Base-by-base conservation (phyloP, 1,140 invertebrate species). In the Calliphora vicina region DNA sequence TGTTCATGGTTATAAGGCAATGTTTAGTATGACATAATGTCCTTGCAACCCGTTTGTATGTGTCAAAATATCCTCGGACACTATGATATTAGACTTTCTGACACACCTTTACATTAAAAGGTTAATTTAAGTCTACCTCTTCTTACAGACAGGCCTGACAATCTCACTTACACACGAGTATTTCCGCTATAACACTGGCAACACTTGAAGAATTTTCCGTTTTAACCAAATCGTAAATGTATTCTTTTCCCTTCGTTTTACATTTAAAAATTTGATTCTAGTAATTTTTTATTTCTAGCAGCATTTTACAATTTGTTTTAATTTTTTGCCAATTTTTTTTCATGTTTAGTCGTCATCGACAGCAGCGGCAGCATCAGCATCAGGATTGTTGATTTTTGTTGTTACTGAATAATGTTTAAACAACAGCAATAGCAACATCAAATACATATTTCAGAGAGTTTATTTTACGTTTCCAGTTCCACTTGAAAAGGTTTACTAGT, bases 401-500 rank as follows among this genome's bases (percentile, higher is more conserved):
- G 74, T 43, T 78, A 45, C 74, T 43, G 35, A 43, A 78, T 76
- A 78, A 29, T 78, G 35, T 78, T 78, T 78, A 26, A 76, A 42
- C 13, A 76, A 76, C n/a, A 76, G 72, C 72, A 35, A 29, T n/a
- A n/a, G 15, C 45, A 57, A 57, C 45, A 57, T n/a, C 73, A 43
- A 57, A 35, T 5, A n/a, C n/a, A 26, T 81, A n/a, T 81, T 81
- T 23, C 45, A 67, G 45, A 61, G 45, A 81, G 80, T 81, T 81
- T 81, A 81, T 81, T 81, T 81, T 81, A 27, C 80, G 80, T 81
- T 81, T 61, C 80, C 80, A 81, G 57, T 81, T 81, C 80, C 80
- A 81, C 80, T 81, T 81, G 80, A 81, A 81, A 81, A 35, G n/a
- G 26, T 35, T 81, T 23, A 78, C 74, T 78, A 26, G 20, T 43